Percentiles rank a stretch among this genome's conserved stretches.
These are phyloP conservation scores for Alauda arvensis DNA, from an alignment of 2,797 vertebrate genomes.

Conservation along the genomic window DNA sequence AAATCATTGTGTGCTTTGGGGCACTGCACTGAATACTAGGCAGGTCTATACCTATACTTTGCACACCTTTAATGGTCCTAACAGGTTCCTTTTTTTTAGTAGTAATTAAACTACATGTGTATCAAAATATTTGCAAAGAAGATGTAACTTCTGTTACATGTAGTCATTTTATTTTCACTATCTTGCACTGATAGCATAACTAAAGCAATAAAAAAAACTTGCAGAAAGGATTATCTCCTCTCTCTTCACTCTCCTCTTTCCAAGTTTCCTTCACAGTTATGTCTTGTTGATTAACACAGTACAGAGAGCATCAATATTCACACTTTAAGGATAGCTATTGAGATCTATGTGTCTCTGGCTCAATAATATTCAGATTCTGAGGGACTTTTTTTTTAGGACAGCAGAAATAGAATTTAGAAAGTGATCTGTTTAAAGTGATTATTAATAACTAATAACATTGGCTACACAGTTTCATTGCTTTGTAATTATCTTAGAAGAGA, in stretches of 20 bases:
- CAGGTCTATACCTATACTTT: not conserved
- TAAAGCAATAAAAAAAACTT: not conserved
- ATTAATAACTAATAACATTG: not conserved
- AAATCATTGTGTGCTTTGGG: not conserved
- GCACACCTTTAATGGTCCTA: not conserved
- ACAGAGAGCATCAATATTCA: not conserved
- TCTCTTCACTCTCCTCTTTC: not conserved
- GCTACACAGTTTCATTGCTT: not conserved
- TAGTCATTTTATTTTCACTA: not conserved
- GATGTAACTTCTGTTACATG: not conserved
- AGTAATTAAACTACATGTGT: not conserved
- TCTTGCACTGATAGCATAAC: accelerated
- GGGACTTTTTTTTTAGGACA: accelerated
- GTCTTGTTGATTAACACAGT: not conserved
- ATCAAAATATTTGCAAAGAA: not conserved
- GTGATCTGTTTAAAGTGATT: not conserved
- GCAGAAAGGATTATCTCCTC: not conserved
- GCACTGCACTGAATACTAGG: not conserved
- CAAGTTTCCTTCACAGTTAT: not conserved
- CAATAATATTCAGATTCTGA: not conserved
- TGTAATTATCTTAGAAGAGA: not conserved
- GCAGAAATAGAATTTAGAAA: not conserved
- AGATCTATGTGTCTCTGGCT: not conserved
- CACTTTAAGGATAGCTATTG: not conserved
- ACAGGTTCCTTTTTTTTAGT: not conserved